phyloP scores from a whole-genome alignment of 2,888 invertebrate genomes.

The Tipula confusa region DNA sequence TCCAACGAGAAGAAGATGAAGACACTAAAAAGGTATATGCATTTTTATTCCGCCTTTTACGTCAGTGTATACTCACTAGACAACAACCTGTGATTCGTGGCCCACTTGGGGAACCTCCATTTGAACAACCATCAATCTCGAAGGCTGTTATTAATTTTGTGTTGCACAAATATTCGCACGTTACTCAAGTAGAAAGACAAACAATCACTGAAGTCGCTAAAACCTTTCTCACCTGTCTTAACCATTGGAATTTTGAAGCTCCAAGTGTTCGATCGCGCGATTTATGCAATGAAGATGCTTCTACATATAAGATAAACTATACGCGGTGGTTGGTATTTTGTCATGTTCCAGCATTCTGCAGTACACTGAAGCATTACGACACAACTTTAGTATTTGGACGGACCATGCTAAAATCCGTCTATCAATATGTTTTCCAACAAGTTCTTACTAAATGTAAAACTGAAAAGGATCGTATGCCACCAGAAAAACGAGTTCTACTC shows the following conservation, averaged over 20 bases:
- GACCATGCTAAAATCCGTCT: constrained; percentile 79
- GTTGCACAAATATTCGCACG: constrained; percentile 64
- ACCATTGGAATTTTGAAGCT: constrained; percentile 92
- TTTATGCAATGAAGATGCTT: constrained; percentile 74
- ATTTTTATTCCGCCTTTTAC: constrained; percentile 81
- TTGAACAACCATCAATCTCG: constrained; percentile 88
- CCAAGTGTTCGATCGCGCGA: constrained; percentile 74
- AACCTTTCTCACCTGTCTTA: constrained; percentile 88
- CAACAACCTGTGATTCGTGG: constrained; percentile 78
- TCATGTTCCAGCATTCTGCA: constrained; percentile 92
- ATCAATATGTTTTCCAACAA: constrained; percentile 74
- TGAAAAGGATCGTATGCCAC: constrained; percentile 84
- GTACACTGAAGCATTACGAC: constrained; percentile 85
- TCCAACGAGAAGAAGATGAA: constrained; percentile 85
- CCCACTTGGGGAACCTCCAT: constrained; percentile 86
- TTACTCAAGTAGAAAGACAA: constrained; percentile 58
- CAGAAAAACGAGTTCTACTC: constrained; percentile 73
- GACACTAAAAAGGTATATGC: constrained; percentile 91
- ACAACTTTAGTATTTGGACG: constrained; percentile 88
- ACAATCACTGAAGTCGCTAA: constrained; percentile 85
- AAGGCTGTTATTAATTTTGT: constrained; percentile 90
- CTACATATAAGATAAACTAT: constrained; percentile 85
- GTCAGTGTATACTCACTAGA: constrained; percentile 80
- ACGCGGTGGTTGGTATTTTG: constrained; percentile 95
- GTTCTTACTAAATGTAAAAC: constrained; percentile 86